These are phyloP conservation scores for Mnemiopsis leidyi DNA, from an alignment of 37 sponge, comb jelly and placozoan species.

Conservation along the genomic window DNA sequence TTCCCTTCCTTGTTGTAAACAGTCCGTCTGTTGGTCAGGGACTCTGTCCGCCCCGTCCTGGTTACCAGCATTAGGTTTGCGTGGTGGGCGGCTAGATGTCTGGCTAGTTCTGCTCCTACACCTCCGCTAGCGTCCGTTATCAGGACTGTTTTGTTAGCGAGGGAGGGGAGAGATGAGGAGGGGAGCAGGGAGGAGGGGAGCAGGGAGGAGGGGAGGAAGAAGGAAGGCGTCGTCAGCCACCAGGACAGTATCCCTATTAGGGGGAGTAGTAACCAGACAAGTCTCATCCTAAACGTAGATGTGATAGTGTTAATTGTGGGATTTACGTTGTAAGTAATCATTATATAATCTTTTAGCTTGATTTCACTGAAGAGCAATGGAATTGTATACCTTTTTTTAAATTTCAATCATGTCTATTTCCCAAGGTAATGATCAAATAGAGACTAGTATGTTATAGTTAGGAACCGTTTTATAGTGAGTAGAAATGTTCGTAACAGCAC, in stretches of 20 bases:
- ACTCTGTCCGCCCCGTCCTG: neutral
- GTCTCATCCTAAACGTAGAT: neutral
- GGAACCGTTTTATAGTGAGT: no score
- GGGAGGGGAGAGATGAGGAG: neutral
- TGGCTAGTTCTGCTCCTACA: slow-evolving; percentile 14
- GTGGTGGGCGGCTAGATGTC: neutral
- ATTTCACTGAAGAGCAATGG: no score
- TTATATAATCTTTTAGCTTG: no score
- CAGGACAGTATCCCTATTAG: no score
- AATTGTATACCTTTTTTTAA: no score
- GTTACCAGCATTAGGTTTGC: neutral
- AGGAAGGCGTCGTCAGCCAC: no score
- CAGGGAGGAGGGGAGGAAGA: neutral
- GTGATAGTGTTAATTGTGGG: no score
- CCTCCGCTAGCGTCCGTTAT: neutral
- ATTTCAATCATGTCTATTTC: no score
- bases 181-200: neutral
- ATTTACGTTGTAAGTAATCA: no score
- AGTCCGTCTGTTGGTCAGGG: neutral
- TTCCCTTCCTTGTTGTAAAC: neutral
- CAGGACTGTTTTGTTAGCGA: neutral
- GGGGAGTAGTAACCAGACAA: neutral
- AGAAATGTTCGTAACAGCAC: no score
- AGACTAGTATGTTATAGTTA: no score
- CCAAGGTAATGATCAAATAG: no score